Percentiles rank a stretch among this genome's conserved stretches.
These are phyloP conservation scores for Botia kubotai DNA, from an alignment of 2,797 vertebrate genomes.

Conservation along the genomic window DNA sequence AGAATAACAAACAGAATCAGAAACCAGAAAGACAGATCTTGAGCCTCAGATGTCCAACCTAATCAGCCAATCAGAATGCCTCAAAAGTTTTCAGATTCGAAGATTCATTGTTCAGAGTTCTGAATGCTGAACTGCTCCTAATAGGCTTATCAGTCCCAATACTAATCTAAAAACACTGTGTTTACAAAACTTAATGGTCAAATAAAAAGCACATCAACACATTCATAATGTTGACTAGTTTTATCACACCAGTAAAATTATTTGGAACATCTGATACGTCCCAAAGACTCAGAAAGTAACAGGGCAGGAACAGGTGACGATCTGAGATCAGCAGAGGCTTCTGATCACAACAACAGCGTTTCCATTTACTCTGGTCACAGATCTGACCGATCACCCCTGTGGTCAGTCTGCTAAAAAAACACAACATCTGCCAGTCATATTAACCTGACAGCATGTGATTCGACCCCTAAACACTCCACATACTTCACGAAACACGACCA, in stretches of 20 bases:
- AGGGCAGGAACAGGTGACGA: not conserved
- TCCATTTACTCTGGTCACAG: conserved; percentile 54
- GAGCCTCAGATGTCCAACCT: conserved; percentile 23
- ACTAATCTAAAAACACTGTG: not conserved
- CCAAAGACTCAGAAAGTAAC: not conserved
- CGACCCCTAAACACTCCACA: conserved; percentile 56
- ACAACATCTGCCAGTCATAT: conserved; percentile 63
- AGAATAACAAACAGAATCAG: not conserved
- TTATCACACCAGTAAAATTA: too few relatives aligned
- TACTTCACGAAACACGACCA: conserved; percentile 2
- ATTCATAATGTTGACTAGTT: not conserved
- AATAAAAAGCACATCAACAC: not conserved
- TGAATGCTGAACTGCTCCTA: not conserved
- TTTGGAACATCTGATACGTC: not conserved
- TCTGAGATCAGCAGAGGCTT: conserved; percentile 28
- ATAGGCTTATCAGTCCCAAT: not conserved
- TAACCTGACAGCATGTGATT: conserved; percentile 56
- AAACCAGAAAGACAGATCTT: conserved; percentile 1
- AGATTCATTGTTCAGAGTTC: too few relatives aligned
- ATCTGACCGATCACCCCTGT: conserved; percentile 48
- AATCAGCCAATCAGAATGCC: not conserved
- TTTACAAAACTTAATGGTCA: not conserved
- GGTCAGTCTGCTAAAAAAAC: conserved; percentile 61
- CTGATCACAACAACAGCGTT: conserved; percentile 50
- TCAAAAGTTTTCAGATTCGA: not conserved